Evolutionary conservation across 2,888 invertebrate genomes (phyloP).

Genomic region (Pristionchus japonicus): DNA sequence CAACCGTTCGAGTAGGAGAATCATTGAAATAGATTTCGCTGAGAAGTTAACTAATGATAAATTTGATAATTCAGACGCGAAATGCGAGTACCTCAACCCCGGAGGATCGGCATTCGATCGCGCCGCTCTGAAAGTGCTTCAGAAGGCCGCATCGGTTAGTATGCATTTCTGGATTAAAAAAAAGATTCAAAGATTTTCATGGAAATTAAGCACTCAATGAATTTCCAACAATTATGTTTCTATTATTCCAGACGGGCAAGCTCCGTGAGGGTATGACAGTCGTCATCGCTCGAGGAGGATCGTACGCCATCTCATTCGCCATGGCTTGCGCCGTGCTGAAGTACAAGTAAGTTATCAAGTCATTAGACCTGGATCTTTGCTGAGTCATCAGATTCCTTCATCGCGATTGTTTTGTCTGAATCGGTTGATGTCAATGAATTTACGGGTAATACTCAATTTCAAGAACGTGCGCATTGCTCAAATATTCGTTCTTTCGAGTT

Average conservation of each 20-base stretch:
- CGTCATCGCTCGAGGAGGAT: constrained; percentile 46
- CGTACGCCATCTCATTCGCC: constrained; percentile 47
- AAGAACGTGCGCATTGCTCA: not conserved
- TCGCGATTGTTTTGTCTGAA: too few species aligned
- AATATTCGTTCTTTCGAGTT: not conserved
- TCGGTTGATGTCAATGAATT: too few species aligned
- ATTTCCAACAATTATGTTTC: too few species aligned
- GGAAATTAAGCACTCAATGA: too few species aligned
- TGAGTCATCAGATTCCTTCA: too few species aligned
- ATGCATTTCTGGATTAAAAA: too few species aligned
- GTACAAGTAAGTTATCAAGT: constrained; percentile 45
- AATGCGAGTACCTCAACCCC: constrained; percentile 97
- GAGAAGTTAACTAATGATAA: not conserved
- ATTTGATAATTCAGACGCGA: constrained; percentile 83
- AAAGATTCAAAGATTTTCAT: too few species aligned
- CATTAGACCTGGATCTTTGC: not conserved
- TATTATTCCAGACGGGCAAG: not conserved
- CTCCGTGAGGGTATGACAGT: constrained; percentile 39
- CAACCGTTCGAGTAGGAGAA: too few species aligned
- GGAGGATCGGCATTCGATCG: constrained; percentile 97
- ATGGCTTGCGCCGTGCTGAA: constrained; percentile 47
- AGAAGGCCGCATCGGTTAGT: constrained; percentile 81
- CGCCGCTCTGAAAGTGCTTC: constrained; percentile 93
- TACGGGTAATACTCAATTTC: not conserved
- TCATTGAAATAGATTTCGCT: not conserved